These are phyloP conservation scores for Phalera bucephala DNA, from an alignment of 2,888 invertebrate genomes.

Conservation along the genomic window DNA sequence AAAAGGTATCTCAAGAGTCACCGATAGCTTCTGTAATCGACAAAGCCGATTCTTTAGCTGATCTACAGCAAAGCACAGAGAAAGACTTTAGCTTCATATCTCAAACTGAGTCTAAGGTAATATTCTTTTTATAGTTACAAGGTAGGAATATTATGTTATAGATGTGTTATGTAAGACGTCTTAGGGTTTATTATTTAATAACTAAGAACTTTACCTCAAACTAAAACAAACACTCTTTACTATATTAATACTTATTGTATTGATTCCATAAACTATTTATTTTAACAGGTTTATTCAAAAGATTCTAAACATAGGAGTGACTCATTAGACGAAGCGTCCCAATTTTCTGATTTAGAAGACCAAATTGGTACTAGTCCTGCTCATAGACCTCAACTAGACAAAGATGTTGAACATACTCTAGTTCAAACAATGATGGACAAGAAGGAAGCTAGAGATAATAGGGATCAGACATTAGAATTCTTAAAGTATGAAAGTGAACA, in stretches of 20 bases:
- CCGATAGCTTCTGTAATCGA: conserved; percentile 64
- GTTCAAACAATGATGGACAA: too few relatives aligned
- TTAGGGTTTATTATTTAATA: too few relatives aligned
- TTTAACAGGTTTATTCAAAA: conserved; percentile 62
- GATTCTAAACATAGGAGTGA: conserved; percentile 77
- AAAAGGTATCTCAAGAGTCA: conserved; percentile 68
- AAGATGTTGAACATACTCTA: conserved; percentile 34
- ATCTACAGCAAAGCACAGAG: conserved; percentile 75
- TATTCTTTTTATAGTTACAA: conserved; percentile 1
- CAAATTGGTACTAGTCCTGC: conserved; percentile 72
- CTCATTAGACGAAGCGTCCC: conserved; percentile 75
- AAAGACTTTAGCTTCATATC: conserved; percentile 75
- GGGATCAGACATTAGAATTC: conserved; percentile 60
- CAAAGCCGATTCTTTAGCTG: conserved; percentile 72
- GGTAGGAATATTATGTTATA: too few relatives aligned
- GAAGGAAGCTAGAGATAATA: conserved; percentile 38
- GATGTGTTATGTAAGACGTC: too few relatives aligned
- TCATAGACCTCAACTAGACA: conserved; percentile 49
- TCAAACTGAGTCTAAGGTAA: conserved; percentile 78
- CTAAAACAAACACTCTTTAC: too few relatives aligned
- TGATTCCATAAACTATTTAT: too few relatives aligned
- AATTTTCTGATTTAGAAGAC: conserved; percentile 78
- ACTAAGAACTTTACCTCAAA: too few relatives aligned
- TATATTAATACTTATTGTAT: too few relatives aligned
- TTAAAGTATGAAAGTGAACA: conserved; percentile 66